Conservation (phyloP, 1,140 invertebrate genomes). For the Mylabris phalerata region DNA sequence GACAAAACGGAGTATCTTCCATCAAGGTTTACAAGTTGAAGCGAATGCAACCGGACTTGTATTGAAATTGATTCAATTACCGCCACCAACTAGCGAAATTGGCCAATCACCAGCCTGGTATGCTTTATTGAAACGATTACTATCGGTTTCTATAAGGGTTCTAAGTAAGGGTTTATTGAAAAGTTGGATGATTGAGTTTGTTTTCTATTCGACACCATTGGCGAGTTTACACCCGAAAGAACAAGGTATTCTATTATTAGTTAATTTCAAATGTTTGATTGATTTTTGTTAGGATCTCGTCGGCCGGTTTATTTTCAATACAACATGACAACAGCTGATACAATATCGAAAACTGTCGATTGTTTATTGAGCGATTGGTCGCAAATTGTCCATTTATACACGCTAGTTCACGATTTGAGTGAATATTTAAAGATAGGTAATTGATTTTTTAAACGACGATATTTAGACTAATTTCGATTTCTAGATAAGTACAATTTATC, state of each 20-base stretch:
- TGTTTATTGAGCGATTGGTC: constrained; percentile 83
- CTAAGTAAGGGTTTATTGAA: constrained; percentile 64
- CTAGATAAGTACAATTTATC: constrained; percentile 55
- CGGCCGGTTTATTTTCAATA: constrained; percentile 83
- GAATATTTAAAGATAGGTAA: constrained; percentile 59
- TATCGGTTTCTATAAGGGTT: constrained; percentile 79
- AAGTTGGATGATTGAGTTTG: constrained; percentile 84
- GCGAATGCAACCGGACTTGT: constrained; percentile 80
- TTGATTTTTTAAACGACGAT: constrained; percentile 2
- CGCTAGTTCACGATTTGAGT: constrained; percentile 71
- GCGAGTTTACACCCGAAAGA: constrained; percentile 75
- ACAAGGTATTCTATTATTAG: constrained; percentile 52
- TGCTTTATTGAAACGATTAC: constrained; percentile 64
- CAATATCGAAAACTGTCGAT: constrained; percentile 69
- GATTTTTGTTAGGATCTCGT: constrained; percentile 52
- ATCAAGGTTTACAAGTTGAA: constrained; percentile 87
- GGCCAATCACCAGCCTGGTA: constrained; percentile 49
- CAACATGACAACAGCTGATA: constrained; percentile 72
- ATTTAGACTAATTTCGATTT: constrained; percentile 24
- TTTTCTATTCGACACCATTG: constrained; percentile 80
- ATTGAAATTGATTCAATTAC: constrained; percentile 72
- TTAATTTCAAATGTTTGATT: not conserved
- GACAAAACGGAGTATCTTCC: constrained; percentile 71
- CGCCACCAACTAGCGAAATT: constrained; percentile 51
- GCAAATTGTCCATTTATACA: constrained; percentile 83